Evolutionary conservation across 2,888 invertebrate species (phyloP), one percentile per base, ranked within the genome.

Genomic region (Harpalus rufipes): DNA sequence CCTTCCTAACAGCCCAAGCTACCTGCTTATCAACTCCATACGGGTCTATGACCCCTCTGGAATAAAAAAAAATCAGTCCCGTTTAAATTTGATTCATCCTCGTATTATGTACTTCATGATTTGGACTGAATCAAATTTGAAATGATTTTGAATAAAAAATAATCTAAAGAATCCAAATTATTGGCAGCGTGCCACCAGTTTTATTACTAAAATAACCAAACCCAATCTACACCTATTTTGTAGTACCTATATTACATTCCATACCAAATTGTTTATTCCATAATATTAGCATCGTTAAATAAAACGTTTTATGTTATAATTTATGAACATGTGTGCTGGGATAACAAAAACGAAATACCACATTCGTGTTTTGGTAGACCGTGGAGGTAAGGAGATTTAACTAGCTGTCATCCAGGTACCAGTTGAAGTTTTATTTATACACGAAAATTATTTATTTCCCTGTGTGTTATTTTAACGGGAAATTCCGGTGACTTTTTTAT

Each of bases 401-500:
- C 44, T 32, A 8, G 51, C 44, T 72, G 82, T 82, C 56, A 82
- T 82, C 32, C 63, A 56, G 25, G 76, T 76, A 76, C 41, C 51
- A 63, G 58, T 59, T 72, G 82, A 83, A 76, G 83, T 74, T 83
- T 83, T 83, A 83, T 83, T 83, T 83, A 83, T 74, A 76, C 61
- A 83, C 74, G 74, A 83, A 83, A 83, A 72, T 61, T 74, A 83
- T 83, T 83, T 83, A 83, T 83, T 76, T 59, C 68, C 83, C 59
- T 83, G 58, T 81, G 74, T 83, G 76, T 76, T 83, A 83, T 74
- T 74, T 83, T 74, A 83, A 83, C 41, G 83, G 59, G 83, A 83
- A 81, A 83, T 74, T 74, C 83, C 72, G 74, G 72, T 83, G 74
- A 83, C 83, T 83, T 83, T 76, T 83, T 83, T 83, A 83, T 74